Base-by-base conservation (phyloP, 2,797 vertebrate species). In the Dermochelys coriacea region DNA sequence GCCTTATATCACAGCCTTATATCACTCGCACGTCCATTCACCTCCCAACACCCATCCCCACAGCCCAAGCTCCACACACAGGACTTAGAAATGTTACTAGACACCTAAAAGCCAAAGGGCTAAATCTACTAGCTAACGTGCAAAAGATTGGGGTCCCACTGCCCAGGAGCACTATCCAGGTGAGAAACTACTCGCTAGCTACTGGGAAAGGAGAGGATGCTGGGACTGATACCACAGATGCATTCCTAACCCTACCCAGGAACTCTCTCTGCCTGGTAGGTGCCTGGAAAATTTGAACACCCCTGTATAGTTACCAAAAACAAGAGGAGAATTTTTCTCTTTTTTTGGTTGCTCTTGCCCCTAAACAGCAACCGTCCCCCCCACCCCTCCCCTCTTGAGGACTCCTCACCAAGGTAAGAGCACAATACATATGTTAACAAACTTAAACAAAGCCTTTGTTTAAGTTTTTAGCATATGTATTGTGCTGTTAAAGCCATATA, bases 1-100 rank as follows among this genome's bases (percentile, higher is more conserved):
- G 78, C 89, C 78, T 37, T 86, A 8, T 45, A 16, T 86, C 89
- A 52, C n/a, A 52, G 5, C 61, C 57, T 90, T 34, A 19, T 12
- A 83, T 49, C 78, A 74, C 12, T 12, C 91, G 85, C 59, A 71
- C 25, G 71, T 9, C 21, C 87, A 10, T 37, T 89, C 31, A 61
- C 59, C 6, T 61, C 31, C 15, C 27, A 71, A 18, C 6, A 55
- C 79, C 21, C 54, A 85, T 19, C n/a, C 71, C 50, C 51, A 88
- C 57, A 55, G 88, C 74, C 29, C 14, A 61, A 16, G 15, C 16
- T 84, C 84, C 64, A 80, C 1, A 93, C 57, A 61, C 29, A 61
- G 57, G 29, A 16, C 25, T 93, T 87, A 71, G 78, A 93, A 85
- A 90, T 84, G 52, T 84, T 93, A 52, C 29, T 61, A 90, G 27